A percentile compares a stretch with the other conserved stretches of the same genome.
Conservation (phyloP, 2,888 invertebrate genomes). For the Toxonevra muliebris region DNA sequence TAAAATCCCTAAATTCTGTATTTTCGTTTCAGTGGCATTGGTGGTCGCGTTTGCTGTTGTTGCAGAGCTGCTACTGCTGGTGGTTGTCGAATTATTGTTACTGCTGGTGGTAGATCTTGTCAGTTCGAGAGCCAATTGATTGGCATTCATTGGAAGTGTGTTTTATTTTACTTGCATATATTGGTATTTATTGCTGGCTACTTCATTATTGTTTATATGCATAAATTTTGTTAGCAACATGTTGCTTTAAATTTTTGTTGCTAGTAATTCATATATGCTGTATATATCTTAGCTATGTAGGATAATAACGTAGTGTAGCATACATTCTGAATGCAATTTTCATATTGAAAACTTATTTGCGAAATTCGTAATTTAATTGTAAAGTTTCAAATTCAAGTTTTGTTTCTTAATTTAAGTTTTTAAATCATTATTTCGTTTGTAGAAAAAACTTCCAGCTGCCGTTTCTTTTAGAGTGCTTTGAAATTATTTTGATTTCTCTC, state of each 20-base stretch:
- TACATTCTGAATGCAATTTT: slow-evolving; percentile 5
- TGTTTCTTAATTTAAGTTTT: too few relatives aligned
- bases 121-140: slow-evolving; percentile 41
- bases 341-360: slow-evolving; percentile 6
- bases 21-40: slow-evolving; percentile 21
- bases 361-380: slow-evolving; percentile 1
- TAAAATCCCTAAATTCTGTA: slow-evolving; percentile 23
- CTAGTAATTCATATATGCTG: neutral
- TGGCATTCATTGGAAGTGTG: slow-evolving; percentile 41
- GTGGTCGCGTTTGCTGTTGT: slow-evolving; percentile 29
- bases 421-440: too few relatives aligned
- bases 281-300: neutral
- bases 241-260: too few relatives aligned
- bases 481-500: neutral
- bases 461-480: too few relatives aligned
- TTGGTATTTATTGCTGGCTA: neutral
- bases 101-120: slow-evolving; percentile 35
- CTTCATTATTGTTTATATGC: neutral
- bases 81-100: slow-evolving; percentile 37
- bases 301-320: neutral
- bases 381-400: neutral
- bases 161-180: neutral
- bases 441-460: too few relatives aligned
- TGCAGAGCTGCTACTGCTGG: slow-evolving; percentile 29
- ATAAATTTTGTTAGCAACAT: neutral